Evolutionary conservation across 2,888 invertebrate genomes (phyloP).

Genomic region (Caenorhabditis zanzibari): DNA sequence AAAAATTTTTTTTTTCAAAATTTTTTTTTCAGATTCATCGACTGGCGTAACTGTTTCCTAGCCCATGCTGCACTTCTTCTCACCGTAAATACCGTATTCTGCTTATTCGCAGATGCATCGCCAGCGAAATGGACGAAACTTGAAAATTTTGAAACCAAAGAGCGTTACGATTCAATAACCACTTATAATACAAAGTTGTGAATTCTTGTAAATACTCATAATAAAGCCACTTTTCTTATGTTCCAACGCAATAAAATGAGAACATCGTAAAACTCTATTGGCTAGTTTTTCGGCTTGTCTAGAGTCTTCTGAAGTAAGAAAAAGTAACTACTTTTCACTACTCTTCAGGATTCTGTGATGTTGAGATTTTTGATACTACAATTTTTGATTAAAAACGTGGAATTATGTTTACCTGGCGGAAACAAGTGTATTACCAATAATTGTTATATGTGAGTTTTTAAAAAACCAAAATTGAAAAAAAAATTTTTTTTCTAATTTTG

Average conservation of each 20-base stretch:
- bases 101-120: slow-evolving; percentile 65
- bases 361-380: slow-evolving; percentile 1
- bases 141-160: neutral
- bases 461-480: no score
- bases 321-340: no score
- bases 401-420: slow-evolving; percentile 17
- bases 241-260: no score
- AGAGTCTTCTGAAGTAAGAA: no score
- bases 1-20: no score
- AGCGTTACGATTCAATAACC: slow-evolving; percentile 19
- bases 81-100: slow-evolving; percentile 64
- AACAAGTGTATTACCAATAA: slow-evolving; percentile 26
- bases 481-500: no score
- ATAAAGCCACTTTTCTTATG: neutral
- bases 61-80: slow-evolving; percentile 67
- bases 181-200: slow-evolving; percentile 44
- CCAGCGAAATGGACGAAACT: slow-evolving; percentile 61
- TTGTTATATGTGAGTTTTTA: slow-evolving; percentile 44
- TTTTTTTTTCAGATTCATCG: slow-evolving; percentile 56
- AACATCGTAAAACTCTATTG: no score
- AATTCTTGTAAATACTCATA: slow-evolving; percentile 4
- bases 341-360: no score
- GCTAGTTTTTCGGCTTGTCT: no score
- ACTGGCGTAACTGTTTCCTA: slow-evolving; percentile 71
- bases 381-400: neutral